Conservation (phyloP, 2,797 vertebrate genomes). For the Steatocranus sp. region DNA sequence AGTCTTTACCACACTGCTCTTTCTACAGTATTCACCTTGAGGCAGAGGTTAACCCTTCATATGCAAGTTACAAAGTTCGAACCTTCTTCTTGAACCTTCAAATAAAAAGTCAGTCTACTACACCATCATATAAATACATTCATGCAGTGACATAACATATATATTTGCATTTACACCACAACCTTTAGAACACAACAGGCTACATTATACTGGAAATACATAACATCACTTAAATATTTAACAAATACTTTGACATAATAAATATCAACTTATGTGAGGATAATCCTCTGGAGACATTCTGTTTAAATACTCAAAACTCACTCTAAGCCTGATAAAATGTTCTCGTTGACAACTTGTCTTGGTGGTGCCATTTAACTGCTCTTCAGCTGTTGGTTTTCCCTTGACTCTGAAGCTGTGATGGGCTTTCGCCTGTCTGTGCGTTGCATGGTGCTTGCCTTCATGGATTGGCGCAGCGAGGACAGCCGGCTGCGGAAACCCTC, state of each 20-base stretch:
- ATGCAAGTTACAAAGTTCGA: background rate
- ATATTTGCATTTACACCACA: background rate
- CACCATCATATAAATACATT: background rate
- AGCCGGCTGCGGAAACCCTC: slow-evolving; percentile 85
- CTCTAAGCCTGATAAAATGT: background rate
- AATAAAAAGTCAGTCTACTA: background rate
- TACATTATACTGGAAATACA: background rate
- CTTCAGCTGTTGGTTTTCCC: background rate
- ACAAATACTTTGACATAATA: background rate
- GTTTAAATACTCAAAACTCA: background rate
- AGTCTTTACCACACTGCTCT: background rate
- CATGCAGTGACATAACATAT: background rate
- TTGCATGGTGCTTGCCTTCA: background rate
- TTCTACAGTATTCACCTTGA: background rate
- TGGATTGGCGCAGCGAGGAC: slow-evolving; percentile 74
- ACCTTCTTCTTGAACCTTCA: background rate
- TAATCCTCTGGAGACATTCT: background rate
- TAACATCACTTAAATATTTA: background rate
- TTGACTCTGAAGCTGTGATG: fast-evolving
- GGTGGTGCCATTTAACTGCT: background rate
- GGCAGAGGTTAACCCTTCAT: background rate
- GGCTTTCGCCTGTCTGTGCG: background rate
- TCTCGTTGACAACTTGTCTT: background rate
- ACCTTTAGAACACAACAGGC: background rate
- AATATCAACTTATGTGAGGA: background rate